These are phyloP conservation scores for Epinephelus lanceolatus DNA, from an alignment of 2,113 vertebrate species.

Conservation along the genomic window DNA sequence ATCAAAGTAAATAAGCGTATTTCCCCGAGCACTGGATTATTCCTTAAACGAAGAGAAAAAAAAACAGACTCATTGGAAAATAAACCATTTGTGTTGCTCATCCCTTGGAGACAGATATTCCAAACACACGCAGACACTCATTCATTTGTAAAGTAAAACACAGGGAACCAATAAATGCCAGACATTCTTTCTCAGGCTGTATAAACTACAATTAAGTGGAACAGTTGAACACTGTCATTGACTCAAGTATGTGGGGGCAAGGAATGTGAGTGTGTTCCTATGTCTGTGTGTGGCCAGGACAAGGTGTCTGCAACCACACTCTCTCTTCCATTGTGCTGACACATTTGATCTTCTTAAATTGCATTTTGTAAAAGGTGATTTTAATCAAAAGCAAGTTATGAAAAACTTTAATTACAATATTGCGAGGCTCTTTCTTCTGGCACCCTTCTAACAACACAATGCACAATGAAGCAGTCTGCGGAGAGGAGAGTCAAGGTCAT, in stretches of 20 bases:
- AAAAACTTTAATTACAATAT: conserved; percentile 19
- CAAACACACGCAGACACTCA: conserved; percentile 53
- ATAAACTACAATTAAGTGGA: conserved; percentile 83
- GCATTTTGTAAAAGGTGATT: conserved; percentile 27
- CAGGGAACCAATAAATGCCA: conserved; percentile 72
- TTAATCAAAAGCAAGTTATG: conserved; percentile 31
- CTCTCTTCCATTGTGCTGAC: background rate
- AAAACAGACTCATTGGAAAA: conserved; percentile 11
- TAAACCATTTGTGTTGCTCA: conserved; percentile 36
- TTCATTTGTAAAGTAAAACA: conserved; percentile 70
- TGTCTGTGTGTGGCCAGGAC: conserved; percentile 68
- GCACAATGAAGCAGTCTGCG: conserved; percentile 46
- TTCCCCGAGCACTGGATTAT: background rate
- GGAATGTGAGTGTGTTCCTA: conserved; percentile 68
- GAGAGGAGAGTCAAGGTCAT: conserved; percentile 73
- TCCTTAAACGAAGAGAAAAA: background rate
- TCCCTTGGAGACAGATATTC: conserved; percentile 41
- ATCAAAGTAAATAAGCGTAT: background rate
- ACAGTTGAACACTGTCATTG: conserved; percentile 80
- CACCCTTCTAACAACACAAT: conserved; percentile 41
- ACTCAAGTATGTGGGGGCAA: conserved; percentile 68
- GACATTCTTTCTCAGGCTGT: conserved; percentile 77
- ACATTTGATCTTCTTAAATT: conserved; percentile 27
- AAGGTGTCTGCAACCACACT: conserved; percentile 57
- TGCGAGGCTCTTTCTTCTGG: conserved; percentile 9